Evolutionary conservation across 2,888 invertebrate species (phyloP), one percentile per base, ranked within the genome.

Genomic region (Apomyelois bistriatella): DNA sequence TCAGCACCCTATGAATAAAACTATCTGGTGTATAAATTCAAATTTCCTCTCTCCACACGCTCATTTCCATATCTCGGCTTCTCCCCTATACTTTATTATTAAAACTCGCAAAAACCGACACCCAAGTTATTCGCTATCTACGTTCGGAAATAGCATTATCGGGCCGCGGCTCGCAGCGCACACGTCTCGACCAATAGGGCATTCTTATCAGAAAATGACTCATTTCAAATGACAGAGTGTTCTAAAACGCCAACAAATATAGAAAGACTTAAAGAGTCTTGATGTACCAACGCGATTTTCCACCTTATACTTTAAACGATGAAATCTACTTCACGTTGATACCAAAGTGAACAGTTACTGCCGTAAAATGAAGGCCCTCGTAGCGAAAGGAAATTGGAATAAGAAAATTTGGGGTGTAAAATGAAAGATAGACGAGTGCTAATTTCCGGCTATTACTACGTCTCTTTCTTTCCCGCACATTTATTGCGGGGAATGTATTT

Each of bases 401-500:
- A 93, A 93, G 93, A 93, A 93, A 93, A 93, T 93, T 93, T 93
- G 92, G 93, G 93, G 93, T 93, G 93, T 93, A 93, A 93, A 93
- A 93, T 93, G 93, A 93, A 93, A 93, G 93, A 93, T 93, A 93
- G 93, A 92, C 92, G 93, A 92, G 92, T 92, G 90, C 93, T 93
- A 93, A 93, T 93, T 93, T 93, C 93, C 93, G 93, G 92, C 85
- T 85, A 86, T 87, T 88, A 85, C 79, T 87, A 79, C 82, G 84
- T 89, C 89, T 88, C 89, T 87, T 87, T 89, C 90, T 86, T 87
- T 88, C 89, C 79, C 85, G 81, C 79, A 80, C 86, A 82, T 85
- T 86, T 86, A 85, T 87, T 83, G 85, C 79, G 81, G 81, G 72
- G 74, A 72, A 71, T 66, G 77, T 77, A 69, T 72, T 72, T 70